Percentiles rank a stretch among this genome's conserved stretches.
Conservation (phyloP, 2,888 invertebrate species). For the Drosophila fulvimacula region DNA sequence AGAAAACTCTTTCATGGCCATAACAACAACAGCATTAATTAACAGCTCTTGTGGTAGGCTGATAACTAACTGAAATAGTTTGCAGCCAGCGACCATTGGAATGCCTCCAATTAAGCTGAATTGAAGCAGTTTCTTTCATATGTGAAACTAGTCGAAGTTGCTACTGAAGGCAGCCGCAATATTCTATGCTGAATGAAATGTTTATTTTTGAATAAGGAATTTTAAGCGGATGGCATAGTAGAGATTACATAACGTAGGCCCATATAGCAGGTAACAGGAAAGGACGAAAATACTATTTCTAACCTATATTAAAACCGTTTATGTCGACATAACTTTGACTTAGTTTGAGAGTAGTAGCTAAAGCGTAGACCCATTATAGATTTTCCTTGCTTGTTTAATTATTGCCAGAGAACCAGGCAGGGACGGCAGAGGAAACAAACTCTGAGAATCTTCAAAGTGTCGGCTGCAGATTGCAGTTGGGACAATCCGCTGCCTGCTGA, state of each 20-base stretch:
- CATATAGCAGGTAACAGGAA: no score
- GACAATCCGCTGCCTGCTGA: not conserved
- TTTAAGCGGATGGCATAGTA: not conserved
- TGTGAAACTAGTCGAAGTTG: not conserved
- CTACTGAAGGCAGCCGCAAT: no score
- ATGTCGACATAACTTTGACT: not conserved
- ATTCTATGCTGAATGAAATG: no score
- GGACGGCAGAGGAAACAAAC: not conserved
- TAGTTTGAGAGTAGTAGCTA: not conserved
- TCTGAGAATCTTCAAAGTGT: not conserved
- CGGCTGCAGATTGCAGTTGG: not conserved
- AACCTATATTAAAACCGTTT: not conserved
- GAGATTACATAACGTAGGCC: not conserved
- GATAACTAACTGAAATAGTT: not conserved
- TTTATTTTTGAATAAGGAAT: no score
- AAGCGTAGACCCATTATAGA: not conserved
- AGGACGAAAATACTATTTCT: not conserved
- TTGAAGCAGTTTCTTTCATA: not conserved
- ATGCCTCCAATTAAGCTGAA: not conserved
- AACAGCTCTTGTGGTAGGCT: not conserved
- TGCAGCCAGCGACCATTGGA: no score
- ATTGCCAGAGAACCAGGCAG: not conserved
- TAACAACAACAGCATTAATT: not conserved
- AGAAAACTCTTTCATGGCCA: no score
- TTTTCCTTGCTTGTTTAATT: no score